Evolutionary conservation across 2,888 invertebrate species (phyloP).

Genomic region (Phorcus lineatus): DNA sequence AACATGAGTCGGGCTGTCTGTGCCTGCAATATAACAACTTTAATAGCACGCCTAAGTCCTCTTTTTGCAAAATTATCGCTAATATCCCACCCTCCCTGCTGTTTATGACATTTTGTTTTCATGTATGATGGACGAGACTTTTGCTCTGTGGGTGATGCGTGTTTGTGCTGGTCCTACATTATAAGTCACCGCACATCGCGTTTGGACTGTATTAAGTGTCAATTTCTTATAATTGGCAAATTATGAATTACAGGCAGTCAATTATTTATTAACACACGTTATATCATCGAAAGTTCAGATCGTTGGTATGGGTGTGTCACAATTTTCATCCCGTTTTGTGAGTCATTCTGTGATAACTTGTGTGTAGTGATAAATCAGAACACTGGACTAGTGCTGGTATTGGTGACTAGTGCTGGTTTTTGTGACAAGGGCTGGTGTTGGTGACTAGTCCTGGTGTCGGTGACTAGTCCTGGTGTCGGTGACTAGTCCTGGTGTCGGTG

Average conservation of each 20-base stretch:
- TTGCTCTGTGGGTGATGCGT: neutral
- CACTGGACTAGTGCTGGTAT: too few species aligned
- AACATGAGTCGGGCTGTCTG: neutral
- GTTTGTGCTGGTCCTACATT: neutral
- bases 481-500: too few species aligned
- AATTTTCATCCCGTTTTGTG: too few species aligned
- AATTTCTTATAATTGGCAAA: slow-evolving; percentile 6
- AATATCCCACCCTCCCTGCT: slow-evolving; percentile 2
- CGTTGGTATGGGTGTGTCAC: neutral
- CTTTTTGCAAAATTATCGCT: slow-evolving; percentile 13
- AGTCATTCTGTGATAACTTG: too few species aligned
- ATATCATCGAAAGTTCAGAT: neutral
- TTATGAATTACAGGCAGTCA: neutral
- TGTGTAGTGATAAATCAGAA: too few species aligned
- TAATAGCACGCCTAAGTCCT: neutral
- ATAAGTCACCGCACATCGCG: slow-evolving; percentile 13
- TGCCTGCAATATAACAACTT: neutral
- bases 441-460: too few species aligned
- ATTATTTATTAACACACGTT: neutral
- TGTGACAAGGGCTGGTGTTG: too few species aligned
- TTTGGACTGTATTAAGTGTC: neutral
- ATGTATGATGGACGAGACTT: neutral
- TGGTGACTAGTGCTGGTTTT: too few species aligned
- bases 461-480: too few species aligned
- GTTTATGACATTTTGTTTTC: slow-evolving; percentile 15